phyloP scores from a whole-genome alignment of 2,888 invertebrate genomes.

The Coenonympha glycerion region DNA sequence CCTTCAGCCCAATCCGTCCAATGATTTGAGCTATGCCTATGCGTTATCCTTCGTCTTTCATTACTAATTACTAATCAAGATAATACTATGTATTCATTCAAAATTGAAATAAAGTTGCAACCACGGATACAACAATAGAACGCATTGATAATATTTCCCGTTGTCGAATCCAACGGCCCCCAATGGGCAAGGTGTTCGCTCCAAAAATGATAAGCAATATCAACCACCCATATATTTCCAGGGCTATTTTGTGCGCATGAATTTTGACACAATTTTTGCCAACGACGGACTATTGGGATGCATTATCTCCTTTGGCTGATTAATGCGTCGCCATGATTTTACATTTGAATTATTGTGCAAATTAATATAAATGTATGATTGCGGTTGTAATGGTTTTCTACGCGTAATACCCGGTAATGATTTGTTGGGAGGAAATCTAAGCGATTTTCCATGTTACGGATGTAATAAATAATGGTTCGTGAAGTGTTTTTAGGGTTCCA shows the following conservation, averaged over 20 bases:
- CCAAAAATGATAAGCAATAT: conserved; percentile 64
- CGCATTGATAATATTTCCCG: conserved; percentile 43
- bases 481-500: too few species aligned
- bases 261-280: conserved; percentile 33
- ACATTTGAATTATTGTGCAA: conserved; percentile 23
- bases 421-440: not conserved
- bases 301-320: conserved; percentile 47
- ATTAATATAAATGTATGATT: conserved; percentile 14
- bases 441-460: not conserved
- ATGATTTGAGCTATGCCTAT: too few species aligned
- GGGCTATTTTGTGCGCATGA: conserved; percentile 36
- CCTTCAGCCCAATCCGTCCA: too few species aligned
- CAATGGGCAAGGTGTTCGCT: conserved; percentile 47
- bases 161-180: conserved; percentile 56
- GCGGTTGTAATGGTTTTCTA: not conserved
- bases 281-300: conserved; percentile 41
- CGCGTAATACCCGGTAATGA: not conserved
- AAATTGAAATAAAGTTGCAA: too few species aligned
- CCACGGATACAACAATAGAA: conserved; percentile 11
- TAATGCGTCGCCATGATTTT: conserved; percentile 31
- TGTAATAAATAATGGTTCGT: conserved; percentile 2
- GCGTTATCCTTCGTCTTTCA: too few species aligned
- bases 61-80: too few species aligned
- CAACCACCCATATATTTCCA: conserved; percentile 39
- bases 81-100: too few species aligned